These are phyloP conservation scores for Poeciliopsis prolifica DNA, from an alignment of 2,113 vertebrate genomes.

Conservation along the genomic window DNA sequence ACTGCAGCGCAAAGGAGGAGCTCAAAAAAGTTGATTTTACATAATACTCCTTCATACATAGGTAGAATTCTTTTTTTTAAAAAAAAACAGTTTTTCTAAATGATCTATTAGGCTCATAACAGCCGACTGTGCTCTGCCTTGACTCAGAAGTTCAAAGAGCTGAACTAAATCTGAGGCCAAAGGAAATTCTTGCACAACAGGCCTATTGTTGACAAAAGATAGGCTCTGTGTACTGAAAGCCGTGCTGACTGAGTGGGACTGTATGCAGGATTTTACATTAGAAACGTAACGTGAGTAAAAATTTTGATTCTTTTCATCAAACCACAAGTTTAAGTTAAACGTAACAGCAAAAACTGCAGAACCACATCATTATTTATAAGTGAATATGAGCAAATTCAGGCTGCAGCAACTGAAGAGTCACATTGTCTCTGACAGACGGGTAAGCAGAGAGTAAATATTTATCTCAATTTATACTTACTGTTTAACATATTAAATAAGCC, in stretches of 20 bases:
- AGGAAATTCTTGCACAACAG: conserved; percentile 48
- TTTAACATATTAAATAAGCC: not conserved
- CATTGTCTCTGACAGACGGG: conserved; percentile 65
- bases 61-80: no score
- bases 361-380: conserved; percentile 16
- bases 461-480: not conserved
- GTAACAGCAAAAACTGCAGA: conserved; percentile 13
- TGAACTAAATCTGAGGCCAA: conserved; percentile 33
- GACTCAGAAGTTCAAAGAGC: conserved; percentile 49
- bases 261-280: conserved; percentile 1
- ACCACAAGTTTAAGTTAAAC: conserved; percentile 33
- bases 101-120: no score
- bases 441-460: conserved; percentile 37
- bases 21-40: no score
- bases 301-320: conserved; percentile 24
- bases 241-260: not conserved
- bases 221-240: conserved; percentile 19
- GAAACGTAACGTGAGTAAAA: conserved; percentile 18
- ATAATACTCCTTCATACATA: no score
- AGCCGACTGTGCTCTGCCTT: conserved; percentile 8
- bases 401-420: conserved; percentile 66
- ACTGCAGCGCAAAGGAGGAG: no score
- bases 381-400: conserved; percentile 62
- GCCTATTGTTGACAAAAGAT: conserved; percentile 54
- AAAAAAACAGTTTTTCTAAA: no score